A percentile compares a stretch with the other conserved stretches of the same genome.
phyloP scores from a whole-genome alignment of 2,888 invertebrate genomes.

The Parelbella ahira region DNA sequence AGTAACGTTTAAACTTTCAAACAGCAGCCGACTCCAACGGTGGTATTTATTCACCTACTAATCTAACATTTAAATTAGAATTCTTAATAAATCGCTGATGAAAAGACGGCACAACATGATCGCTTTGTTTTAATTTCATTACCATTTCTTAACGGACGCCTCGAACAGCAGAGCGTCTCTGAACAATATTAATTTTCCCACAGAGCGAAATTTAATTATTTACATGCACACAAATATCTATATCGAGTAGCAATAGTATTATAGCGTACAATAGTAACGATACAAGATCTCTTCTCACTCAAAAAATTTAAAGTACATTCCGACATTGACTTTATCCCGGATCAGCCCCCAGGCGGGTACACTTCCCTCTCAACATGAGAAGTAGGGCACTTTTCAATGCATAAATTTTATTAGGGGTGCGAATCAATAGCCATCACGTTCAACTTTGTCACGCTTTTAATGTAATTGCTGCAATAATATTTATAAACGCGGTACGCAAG shows the following conservation, averaged over 20 bases:
- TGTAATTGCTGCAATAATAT: slow-evolving; percentile 43
- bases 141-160: neutral
- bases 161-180: too few species aligned
- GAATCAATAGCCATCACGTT: slow-evolving; percentile 62
- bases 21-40: slow-evolving; percentile 1
- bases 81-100: slow-evolving; percentile 18
- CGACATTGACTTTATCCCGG: slow-evolving; percentile 49
- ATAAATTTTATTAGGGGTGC: slow-evolving; percentile 72
- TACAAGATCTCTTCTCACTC: too few species aligned
- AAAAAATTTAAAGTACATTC: slow-evolving; percentile 36
- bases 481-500: slow-evolving; percentile 21
- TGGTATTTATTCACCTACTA: slow-evolving; percentile 17
- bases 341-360: slow-evolving; percentile 52
- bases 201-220: slow-evolving; percentile 27
- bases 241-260: too few species aligned
- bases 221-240: too few species aligned
- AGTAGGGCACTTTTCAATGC: slow-evolving; percentile 61
- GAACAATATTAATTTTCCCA: too few species aligned
- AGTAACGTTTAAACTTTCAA: slow-evolving; percentile 17
- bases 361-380: slow-evolving; percentile 60
- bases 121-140: slow-evolving; percentile 15
- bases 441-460: slow-evolving; percentile 50
- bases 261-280: too few species aligned
- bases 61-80: slow-evolving; percentile 23
- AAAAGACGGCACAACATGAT: slow-evolving; percentile 7